Evolutionary conservation across 1,140 invertebrate species (phyloP).

Genomic region (Lysiphlebus fabarum): DNA sequence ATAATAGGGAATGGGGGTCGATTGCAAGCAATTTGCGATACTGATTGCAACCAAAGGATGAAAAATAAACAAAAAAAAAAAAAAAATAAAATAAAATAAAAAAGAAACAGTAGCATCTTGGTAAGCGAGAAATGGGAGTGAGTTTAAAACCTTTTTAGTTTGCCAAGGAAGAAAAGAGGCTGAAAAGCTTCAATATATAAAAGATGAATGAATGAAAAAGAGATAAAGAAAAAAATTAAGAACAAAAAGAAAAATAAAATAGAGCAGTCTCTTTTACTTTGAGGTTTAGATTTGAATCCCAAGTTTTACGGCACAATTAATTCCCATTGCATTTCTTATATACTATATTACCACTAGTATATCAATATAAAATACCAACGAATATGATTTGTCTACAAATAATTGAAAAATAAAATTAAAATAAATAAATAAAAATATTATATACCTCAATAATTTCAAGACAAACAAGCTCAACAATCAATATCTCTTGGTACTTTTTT

Average conservation of each 20-base stretch:
- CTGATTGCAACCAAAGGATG: conserved; percentile 20
- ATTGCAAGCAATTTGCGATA: conserved; percentile 23
- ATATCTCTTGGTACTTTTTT: no score
- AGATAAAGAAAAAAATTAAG: neutral
- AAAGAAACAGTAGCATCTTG: neutral
- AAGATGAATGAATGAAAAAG: no score
- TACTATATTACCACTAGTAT: no score
- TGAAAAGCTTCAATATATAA: no score
- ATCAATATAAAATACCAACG: no score
- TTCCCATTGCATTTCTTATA: conserved; percentile 22
- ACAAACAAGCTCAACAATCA: no score
- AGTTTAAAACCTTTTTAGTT: conserved; percentile 15
- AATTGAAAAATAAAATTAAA: neutral
- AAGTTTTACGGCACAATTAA: conserved; percentile 24
- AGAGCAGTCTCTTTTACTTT: conserved; percentile 14
- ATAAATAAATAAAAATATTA: no score
- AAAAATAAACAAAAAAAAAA: conserved; percentile 14
- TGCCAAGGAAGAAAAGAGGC: neutral
- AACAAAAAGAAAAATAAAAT: conserved; percentile 3
- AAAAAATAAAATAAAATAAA: neutral
- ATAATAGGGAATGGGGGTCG: neutral
- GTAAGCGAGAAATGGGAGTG: no score
- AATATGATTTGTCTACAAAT: conserved; percentile 2
- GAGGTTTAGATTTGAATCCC: conserved; percentile 22
- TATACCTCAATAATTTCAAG: no score